Evolutionary conservation across 2,797 vertebrate genomes (phyloP), one percentile per base, ranked within the genome.

Genomic region (Sebastes trivittatus): DNA sequence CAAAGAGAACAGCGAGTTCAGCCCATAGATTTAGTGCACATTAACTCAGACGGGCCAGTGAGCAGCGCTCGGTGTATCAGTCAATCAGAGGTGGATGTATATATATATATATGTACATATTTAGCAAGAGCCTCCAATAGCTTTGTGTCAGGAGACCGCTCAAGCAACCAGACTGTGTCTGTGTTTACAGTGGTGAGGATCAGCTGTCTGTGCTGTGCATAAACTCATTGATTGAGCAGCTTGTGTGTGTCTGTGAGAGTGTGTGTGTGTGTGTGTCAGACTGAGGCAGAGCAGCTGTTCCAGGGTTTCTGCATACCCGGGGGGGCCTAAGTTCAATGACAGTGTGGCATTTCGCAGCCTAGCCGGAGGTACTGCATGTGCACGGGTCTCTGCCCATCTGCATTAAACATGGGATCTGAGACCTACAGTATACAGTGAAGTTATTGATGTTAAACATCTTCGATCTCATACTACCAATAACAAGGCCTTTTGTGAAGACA

Each of bases 201-300:
- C 87, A 86, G 87, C 88, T 88, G 83, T 72, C 76, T 84, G 71
- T 55, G n/a, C 52, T 25, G 60, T 66, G 46, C 60, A 71, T 80
- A 36, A 58, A 80, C 61, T 65, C 67, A 83, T 71, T 86, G 78
- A 87, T 78, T 78, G 77, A 52, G 79, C 58, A 49, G 70, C 54
- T 29, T 14, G 49, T 78, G 38, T 60, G 62, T 59, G 54, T 62
- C 11, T 77, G 29, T 68, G 55, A 46, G 55, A 66, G 74, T 75
- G 59, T 63, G 29, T 83, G 49, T 56, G 68, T 66, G 22, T 64
- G 65, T 65, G 42, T 63, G 56, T 76, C 80, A 75, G 69, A 79
- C 59, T 82, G 70, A 82, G 63, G 64, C 72, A 63, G 77, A 93
- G 86, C 92, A 93, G 93, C 93, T 94, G 94, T 87, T 90, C 27